phyloP scores from a whole-genome alignment of 1,140 invertebrate genomes.

The Anoplolepis gracilipes region DNA sequence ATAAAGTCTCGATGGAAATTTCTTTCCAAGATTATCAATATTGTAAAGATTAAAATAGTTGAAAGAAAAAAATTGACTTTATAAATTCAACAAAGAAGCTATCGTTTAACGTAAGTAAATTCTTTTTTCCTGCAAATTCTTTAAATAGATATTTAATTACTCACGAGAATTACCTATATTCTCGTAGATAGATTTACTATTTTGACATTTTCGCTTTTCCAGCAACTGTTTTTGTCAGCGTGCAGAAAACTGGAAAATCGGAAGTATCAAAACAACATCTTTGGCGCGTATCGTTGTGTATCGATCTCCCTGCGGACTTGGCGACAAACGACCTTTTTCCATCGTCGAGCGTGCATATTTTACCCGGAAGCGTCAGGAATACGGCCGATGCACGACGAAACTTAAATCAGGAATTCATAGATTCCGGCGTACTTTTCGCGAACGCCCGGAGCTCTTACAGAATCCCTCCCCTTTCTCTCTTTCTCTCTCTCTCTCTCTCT shows the following conservation, averaged over 20 bases:
- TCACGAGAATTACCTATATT: neutral
- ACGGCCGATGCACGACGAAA: constrained; percentile 50
- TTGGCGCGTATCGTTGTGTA: constrained; percentile 43
- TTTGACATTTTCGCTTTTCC: constrained; percentile 22
- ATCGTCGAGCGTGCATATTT: constrained; percentile 61
- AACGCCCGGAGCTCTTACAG: constrained; percentile 33
- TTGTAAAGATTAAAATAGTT: neutral
- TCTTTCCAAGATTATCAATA: neutral
- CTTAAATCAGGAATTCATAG: constrained; percentile 71
- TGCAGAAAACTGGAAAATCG: constrained; percentile 39
- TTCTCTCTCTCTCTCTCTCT: too few species aligned
- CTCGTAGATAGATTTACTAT: neutral
- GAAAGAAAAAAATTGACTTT: neutral
- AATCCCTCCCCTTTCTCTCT: neutral
- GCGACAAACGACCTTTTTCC: constrained; percentile 62
- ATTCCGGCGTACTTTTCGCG: constrained; percentile 62
- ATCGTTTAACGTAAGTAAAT: neutral
- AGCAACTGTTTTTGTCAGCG: constrained; percentile 30
- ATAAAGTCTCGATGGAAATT: neutral
- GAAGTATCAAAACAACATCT: constrained; percentile 53
- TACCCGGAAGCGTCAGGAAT: constrained; percentile 49
- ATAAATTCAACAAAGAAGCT: constrained; percentile 9
- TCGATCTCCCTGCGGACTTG: constrained; percentile 56
- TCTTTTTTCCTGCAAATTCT: neutral
- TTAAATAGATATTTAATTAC: neutral